phyloP scores from a whole-genome alignment of 1,140 invertebrate genomes.

The Calliphora vicina region DNA sequence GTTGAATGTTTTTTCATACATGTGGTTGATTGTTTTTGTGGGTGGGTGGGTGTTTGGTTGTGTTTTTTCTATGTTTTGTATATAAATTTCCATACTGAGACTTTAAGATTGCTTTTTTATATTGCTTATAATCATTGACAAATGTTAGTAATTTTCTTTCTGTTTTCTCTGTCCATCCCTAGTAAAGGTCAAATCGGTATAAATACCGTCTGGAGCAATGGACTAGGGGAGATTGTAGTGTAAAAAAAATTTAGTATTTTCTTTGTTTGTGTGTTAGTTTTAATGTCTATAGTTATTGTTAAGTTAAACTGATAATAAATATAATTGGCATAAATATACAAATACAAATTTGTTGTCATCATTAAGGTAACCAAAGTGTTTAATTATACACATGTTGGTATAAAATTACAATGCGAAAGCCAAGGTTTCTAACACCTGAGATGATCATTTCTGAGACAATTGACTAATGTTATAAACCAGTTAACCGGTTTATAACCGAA shows the following conservation, averaged over 20 bases:
- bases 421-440: too few species aligned
- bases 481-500: too few species aligned
- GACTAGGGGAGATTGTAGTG: not conserved
- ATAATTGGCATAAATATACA: not conserved
- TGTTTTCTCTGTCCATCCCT: not conserved
- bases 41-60: not conserved
- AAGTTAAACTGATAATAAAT: not conserved
- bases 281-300: not conserved
- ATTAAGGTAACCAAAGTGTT: too few species aligned
- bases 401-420: too few species aligned
- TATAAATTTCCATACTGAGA: not conserved
- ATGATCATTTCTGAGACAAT: too few species aligned
- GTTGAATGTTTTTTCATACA: not conserved
- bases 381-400: too few species aligned
- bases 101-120: not conserved
- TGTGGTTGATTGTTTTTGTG: not conserved
- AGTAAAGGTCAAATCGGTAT: not conserved
- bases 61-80: not conserved
- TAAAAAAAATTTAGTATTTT: not conserved
- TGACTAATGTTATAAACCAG: too few species aligned
- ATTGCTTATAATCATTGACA: not conserved
- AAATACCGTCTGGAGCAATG: not conserved
- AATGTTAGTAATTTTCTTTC: not conserved
- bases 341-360: not conserved
- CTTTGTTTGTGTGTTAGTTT: too few species aligned